phyloP scores from a whole-genome alignment of 2,797 vertebrate genomes.

The Lacerta bilineata region DNA sequence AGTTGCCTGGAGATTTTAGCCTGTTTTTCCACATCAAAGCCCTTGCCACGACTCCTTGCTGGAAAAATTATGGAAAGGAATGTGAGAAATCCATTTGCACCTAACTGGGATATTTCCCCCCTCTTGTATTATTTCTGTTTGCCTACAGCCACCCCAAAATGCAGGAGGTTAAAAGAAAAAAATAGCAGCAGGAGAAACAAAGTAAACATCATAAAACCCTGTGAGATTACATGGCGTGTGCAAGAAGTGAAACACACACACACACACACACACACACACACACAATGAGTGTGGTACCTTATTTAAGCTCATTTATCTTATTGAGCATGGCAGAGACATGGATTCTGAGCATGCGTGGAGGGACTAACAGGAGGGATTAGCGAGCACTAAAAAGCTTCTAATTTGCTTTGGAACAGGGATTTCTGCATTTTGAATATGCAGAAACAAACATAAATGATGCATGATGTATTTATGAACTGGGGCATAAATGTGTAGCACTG shows the following conservation, averaged over 20 bases:
- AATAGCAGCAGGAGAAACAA: background rate
- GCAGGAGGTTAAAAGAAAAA: background rate
- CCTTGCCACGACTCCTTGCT: background rate
- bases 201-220: constrained; percentile 15
- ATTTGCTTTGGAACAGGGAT: constrained; percentile 48
- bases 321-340: constrained; percentile 34
- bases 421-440: constrained; percentile 54
- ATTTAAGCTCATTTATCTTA: constrained; percentile 38
- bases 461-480: constrained; percentile 61
- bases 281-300: constrained; percentile 18
- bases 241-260: background rate
- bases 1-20: background rate
- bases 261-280: background rate
- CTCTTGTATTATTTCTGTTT: background rate
- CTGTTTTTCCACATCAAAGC: background rate
- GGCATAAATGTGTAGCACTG: constrained; percentile 58
- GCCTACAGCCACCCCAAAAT: background rate
- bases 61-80: background rate
- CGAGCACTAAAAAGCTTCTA: constrained; percentile 42
- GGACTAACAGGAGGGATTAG: constrained; percentile 43
- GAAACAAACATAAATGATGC: constrained; percentile 60
- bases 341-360: constrained; percentile 21
- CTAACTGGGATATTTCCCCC: background rate
- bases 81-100: background rate
- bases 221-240: constrained; percentile 6